These are phyloP conservation scores for Pelobates cultripes DNA, from an alignment of 2,797 vertebrate genomes.

Conservation along the genomic window DNA sequence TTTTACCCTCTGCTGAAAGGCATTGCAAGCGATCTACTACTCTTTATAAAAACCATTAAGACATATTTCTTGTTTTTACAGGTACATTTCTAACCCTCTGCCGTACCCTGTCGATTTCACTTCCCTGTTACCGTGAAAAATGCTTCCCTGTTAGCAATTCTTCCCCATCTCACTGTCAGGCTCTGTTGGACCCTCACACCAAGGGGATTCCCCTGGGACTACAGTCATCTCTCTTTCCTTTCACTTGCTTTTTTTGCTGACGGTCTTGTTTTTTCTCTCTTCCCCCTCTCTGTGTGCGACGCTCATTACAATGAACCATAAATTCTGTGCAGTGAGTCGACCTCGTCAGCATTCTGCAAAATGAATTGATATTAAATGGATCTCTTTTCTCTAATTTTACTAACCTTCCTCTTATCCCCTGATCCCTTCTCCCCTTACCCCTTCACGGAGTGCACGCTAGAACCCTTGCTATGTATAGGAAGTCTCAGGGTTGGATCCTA, in stretches of 20 bases:
- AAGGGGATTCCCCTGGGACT: constrained; percentile 8
- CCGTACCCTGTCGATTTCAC: background rate
- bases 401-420: constrained; percentile 49
- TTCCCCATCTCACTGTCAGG: background rate
- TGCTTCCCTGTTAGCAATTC: background rate
- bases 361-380: constrained; percentile 91
- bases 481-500: no score
- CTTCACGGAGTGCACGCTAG: no score
- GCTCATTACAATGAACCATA: constrained; percentile 85
- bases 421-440: background rate
- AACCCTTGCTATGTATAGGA: no score
- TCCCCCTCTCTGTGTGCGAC: constrained; percentile 71
- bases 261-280: constrained; percentile 74
- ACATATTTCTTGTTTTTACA: background rate
- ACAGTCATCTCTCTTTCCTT: constrained; percentile 9
- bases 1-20: background rate
- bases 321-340: constrained; percentile 83
- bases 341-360: constrained; percentile 87
- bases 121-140: background rate
- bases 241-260: constrained; percentile 77
- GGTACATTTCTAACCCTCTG: background rate
- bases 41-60: background rate
- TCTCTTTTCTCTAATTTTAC: constrained; percentile 82
- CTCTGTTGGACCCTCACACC: background rate
- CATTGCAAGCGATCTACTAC: background rate